These are phyloP conservation scores for Micromesistius poutassou DNA, from an alignment of 2,797 vertebrate genomes.

Conservation along the genomic window DNA sequence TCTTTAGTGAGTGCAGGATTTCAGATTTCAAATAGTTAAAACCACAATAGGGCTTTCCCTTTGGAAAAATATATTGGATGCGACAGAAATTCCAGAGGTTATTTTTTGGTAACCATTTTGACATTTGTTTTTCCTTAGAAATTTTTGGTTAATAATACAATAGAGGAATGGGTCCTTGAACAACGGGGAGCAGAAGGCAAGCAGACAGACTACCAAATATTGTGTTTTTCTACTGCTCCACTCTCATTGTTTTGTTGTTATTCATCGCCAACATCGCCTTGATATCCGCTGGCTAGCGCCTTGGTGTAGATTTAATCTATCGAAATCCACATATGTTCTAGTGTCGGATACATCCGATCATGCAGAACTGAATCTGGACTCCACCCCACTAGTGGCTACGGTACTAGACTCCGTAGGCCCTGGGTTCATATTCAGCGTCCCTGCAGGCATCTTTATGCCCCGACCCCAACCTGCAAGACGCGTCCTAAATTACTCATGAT, in stretches of 20 bases:
- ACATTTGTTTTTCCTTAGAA: background rate
- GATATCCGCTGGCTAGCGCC: background rate
- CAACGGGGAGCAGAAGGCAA: conserved; percentile 33
- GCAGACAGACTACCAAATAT: background rate
- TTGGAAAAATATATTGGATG: background rate
- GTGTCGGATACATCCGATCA: background rate
- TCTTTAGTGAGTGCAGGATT: background rate
- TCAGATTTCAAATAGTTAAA: background rate
- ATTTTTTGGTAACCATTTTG: background rate
- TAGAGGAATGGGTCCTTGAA: background rate
- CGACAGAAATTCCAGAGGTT: background rate
- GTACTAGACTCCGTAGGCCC: background rate
- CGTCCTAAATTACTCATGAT: background rate
- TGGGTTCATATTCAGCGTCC: background rate
- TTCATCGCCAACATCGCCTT: background rate
- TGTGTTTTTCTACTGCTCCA: background rate
- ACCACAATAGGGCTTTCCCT: background rate
- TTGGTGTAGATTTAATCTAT: background rate
- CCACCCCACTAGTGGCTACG: background rate
- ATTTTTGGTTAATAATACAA: background rate
- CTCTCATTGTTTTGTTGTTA: background rate
- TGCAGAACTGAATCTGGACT: background rate
- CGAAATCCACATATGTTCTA: background rate
- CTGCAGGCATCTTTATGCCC: background rate
- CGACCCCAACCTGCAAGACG: background rate